Evolutionary conservation across 2,888 invertebrate species (phyloP), one percentile per base, ranked within the genome.

Genomic region (Melinaea marsaeus): DNA sequence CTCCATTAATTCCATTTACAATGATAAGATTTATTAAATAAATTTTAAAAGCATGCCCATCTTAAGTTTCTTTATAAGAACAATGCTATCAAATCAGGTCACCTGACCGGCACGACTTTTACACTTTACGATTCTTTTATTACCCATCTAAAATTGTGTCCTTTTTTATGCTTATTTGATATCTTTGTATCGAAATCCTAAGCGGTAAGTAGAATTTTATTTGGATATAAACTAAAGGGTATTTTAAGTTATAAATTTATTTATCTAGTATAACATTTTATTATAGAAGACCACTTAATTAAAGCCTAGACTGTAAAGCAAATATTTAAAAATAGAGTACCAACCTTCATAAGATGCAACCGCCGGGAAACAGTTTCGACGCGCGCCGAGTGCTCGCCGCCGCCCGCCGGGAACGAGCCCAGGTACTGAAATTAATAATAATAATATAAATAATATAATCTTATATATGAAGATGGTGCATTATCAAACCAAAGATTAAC

Each of bases 361-460:
- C 93, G 93, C 62, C 91, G 86, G 75, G 94, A 91, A 75, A 95
- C 92, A 79, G 92, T 92, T 75, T 94, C 93, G 62, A 93, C 92
- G 77, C 94, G 91, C 72, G 92, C 88, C 77, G 91, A 86, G 79
- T 92, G 93, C 83, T 94, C 94, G 77, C 92, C 92, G 79, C 93
- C 94, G 75, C 92, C 92, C 83, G 95, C 95, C 80, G 94, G 93
- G 91, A 95, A 95, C 76, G 95, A 95, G 75, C 95, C 95, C 92
- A 95, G 94, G 89, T 95, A 94, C 94, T 94, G 92, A 85, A 76
- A 78, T 68, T 62, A 65, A 61, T 13, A 48, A 11, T 22, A 22
- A 22, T 22, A 22, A 22, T 22, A 22, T 22, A 22, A 22, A 22
- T 22, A 22, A 22, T 22, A 22, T 22, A 22, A 22, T 13, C 46